phyloP scores from a whole-genome alignment of 2,888 invertebrate genomes.

The Gibbula magus region DNA sequence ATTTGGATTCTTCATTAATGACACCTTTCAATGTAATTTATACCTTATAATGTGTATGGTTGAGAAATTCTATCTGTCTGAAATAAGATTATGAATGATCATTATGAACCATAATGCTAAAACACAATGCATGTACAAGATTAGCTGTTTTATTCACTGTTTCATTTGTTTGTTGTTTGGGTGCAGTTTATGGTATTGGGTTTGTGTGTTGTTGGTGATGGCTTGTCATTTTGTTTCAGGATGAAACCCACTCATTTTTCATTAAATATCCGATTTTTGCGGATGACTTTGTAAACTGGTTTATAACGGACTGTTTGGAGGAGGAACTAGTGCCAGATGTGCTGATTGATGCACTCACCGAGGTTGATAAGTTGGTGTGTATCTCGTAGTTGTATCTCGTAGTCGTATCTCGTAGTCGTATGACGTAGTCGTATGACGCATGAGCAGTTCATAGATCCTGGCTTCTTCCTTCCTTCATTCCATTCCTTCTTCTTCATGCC shows the following conservation, averaged over 20 bases:
- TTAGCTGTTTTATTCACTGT: not conserved
- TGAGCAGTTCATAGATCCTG: too few relatives aligned
- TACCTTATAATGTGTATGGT: too few relatives aligned
- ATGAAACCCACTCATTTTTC: conserved; percentile 49
- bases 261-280: conserved; percentile 61
- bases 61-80: too few relatives aligned
- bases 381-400: conserved; percentile 9
- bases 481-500: too few relatives aligned
- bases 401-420: too few relatives aligned
- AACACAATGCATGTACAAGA: too few relatives aligned
- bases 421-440: too few relatives aligned
- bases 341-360: conserved; percentile 59
- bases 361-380: conserved; percentile 53
- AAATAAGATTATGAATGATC: too few relatives aligned
- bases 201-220: not conserved
- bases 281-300: conserved; percentile 53
- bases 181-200: not conserved
- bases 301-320: conserved; percentile 56
- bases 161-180: not conserved
- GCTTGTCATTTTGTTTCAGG: conserved; percentile 47
- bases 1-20: too few relatives aligned
- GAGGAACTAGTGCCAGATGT: conserved; percentile 65
- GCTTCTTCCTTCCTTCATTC: too few relatives aligned
- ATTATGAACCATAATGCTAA: too few relatives aligned
- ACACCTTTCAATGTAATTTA: too few relatives aligned